Evolutionary conservation across 1,140 invertebrate species (phyloP), one percentile per base, ranked within the genome.

Genomic region (Heliconius nattereri): DNA sequence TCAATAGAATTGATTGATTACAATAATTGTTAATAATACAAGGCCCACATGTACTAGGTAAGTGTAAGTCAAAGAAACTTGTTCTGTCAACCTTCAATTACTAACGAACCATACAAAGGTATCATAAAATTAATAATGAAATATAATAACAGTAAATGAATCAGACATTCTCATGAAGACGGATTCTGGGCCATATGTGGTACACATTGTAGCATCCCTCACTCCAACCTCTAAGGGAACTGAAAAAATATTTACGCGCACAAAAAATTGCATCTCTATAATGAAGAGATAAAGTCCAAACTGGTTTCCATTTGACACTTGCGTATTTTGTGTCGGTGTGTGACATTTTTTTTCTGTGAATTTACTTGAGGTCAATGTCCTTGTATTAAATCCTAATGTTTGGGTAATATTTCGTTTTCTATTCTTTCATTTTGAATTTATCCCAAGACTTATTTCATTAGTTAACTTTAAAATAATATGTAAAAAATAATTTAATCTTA

Each of bases 91-190:
- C 70, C 70, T 71, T 71, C 29, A 35, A 71, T 71, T 19, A 32
- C 29, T 29, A 32, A 29, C 29, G 71, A 73, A 11, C 52, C n/a
- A 35, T 26, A 81, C 78, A 86, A 79, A 74, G 81, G 66, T 76
- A 80, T 79, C 83, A 85, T 84, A 82, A 83, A 82, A 74, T 81
- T 81, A 81, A 86, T 84, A 85, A 84, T 75, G 23, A 71, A 75
- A 75, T 83, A 85, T 82, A 82, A 85, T 82, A 87, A 88, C 87
- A 84, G 74, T 78, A 83, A 86, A 89, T 92, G 92, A 93, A 92
- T 93, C 91, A 92, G 90, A 90, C 90, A 91, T 92, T 92, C 92
- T 92, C 90, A 91, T 92, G 91, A 91, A 87, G 84, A 87, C 85
- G 78, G 78, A 84, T 78, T 84, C 76, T 81, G 79, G 70, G 76